Base-by-base conservation (phyloP, 1,140 invertebrate genomes). In the Whitmania pigra region DNA sequence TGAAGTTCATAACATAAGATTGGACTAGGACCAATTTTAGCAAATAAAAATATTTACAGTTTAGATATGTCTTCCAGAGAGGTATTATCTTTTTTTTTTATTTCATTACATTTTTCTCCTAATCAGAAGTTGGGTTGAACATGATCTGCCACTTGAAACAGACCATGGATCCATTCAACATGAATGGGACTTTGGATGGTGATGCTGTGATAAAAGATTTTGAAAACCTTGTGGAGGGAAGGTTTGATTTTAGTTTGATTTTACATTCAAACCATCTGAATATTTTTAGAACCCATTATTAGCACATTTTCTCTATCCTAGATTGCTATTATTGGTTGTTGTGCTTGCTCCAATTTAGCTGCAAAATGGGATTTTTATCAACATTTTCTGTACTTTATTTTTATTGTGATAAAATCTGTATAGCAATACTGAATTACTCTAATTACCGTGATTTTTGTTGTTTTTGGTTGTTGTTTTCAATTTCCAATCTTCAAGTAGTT, bases 91-190 rank as follows among this genome's bases (percentile, higher is more conserved):
- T 13, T 31, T 11, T 31, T 25, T 13, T 5, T 31, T 63, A 22
- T 63, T 31, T 25, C 6, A 63, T 25, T 15, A 63, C 2, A 13
- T 18, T 6, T 63, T 31, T 63, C 18, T 63, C 22, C 57, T 63
- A 18, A 63, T 25, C 22, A 63, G 57, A 63, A 31, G 57, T 63
- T 22, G 57, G 57, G 57, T 31, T 63, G 20, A 63, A 63, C 57
- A 63, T 63, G 57, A 63, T 63, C 22, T 63, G 57, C 15, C 57
- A 63, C 57, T 31, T 63, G 57, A 63, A 63, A 31, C 57, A 63
- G 29, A 63, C 57, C 22, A 63, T 63, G 57, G 57, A 63, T 31
- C 57, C 57, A 13, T 63, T 63, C 57, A 63, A 63, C 57, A 63
- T 63, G 22, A 31, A 31, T 63, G 29, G 22, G 20, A 25, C 57